These are phyloP conservation scores for Penaeus indicus DNA, from an alignment of 1,140 invertebrate genomes.

Conservation along the genomic window DNA sequence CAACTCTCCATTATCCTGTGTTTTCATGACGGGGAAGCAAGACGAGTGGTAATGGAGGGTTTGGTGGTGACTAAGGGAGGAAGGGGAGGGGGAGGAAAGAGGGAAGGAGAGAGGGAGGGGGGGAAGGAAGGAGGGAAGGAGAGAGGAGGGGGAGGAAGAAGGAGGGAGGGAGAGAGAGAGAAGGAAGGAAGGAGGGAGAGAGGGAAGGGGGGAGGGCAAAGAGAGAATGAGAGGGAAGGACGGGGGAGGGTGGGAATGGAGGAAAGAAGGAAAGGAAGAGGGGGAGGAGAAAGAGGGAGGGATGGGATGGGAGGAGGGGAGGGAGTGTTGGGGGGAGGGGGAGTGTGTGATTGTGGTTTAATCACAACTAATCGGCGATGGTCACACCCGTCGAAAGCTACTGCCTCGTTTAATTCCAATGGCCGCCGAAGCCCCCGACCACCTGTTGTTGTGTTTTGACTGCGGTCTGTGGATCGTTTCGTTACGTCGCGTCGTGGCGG, in stretches of 20 bases:
- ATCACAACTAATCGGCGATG: no score
- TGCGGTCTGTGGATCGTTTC: no score
- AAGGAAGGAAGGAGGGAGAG: background rate
- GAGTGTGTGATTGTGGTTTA: background rate
- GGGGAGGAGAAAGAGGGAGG: background rate
- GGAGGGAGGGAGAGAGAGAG: background rate
- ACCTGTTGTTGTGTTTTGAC: no score
- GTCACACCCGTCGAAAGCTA: no score
- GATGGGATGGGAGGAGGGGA: background rate
- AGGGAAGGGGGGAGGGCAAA: background rate
- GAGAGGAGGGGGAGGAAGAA: background rate
- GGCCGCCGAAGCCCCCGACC: no score
- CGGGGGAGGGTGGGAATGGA: background rate
- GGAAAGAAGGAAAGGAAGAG: background rate
- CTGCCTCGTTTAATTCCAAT: no score
- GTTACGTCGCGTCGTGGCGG: no score
- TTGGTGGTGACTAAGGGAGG: no score
- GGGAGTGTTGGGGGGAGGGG: background rate
- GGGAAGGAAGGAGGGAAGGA: conserved; percentile 2
- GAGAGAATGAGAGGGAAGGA: conserved; percentile 16
- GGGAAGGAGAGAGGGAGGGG: background rate
- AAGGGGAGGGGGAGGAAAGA: background rate
- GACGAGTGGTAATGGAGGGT: no score
- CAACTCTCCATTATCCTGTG: no score
- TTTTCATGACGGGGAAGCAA: no score